A percentile compares a stretch with the other conserved stretches of the same genome.
Conservation (phyloP, 2,888 invertebrate genomes). For the Agrilus cyanescens region DNA sequence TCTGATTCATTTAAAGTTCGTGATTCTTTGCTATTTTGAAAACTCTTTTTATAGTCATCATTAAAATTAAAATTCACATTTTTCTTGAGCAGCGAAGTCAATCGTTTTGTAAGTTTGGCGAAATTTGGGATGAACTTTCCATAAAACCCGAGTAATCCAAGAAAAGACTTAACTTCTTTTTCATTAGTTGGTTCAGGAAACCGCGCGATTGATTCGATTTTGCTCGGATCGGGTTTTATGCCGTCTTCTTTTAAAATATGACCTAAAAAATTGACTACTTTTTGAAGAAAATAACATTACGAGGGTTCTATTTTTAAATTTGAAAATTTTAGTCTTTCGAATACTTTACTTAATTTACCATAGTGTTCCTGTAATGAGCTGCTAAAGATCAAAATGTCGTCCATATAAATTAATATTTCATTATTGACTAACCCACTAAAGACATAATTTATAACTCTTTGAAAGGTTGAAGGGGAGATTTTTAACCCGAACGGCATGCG, state of each 20-base stretch:
- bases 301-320: conserved; percentile 11
- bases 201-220: conserved; percentile 11
- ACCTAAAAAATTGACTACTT: conserved; percentile 9
- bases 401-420: conserved; percentile 19
- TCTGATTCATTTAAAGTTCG: too few species aligned
- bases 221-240: conserved; percentile 12
- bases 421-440: too few species aligned
- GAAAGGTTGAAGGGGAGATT: too few species aligned
- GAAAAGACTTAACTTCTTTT: conserved; percentile 8
- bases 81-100: conserved; percentile 6
- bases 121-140: conserved; percentile 8
- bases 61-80: conserved; percentile 1
- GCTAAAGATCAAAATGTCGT: conserved; percentile 20
- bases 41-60: neutral
- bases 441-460: too few species aligned
- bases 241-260: conserved; percentile 13
- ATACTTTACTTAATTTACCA: conserved; percentile 1
- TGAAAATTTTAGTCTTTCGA: neutral
- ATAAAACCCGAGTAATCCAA: conserved; percentile 8
- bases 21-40: neutral
- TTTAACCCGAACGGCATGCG: neutral
- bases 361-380: conserved; percentile 12
- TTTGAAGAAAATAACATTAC: conserved; percentile 13
- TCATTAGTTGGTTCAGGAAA: conserved; percentile 10
- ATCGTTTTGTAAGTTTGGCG: conserved; percentile 4